Conservation (phyloP, 2,888 invertebrate species). For the Aethes cnicana region DNA sequence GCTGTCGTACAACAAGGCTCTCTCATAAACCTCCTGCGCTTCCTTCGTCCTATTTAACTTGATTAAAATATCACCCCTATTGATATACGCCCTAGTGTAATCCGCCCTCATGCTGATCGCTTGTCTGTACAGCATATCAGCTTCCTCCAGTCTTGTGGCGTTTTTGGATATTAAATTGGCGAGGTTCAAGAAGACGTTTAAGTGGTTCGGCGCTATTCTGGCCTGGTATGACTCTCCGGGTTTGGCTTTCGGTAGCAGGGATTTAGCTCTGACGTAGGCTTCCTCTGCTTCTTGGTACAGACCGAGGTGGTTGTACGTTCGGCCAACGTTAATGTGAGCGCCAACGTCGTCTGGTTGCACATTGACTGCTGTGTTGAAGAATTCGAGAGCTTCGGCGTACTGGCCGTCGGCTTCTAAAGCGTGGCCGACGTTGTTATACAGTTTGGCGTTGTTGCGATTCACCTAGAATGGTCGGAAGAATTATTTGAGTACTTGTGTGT, state of each 20-base stretch:
- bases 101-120: constrained; percentile 99
- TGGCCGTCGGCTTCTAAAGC: constrained; percentile 90
- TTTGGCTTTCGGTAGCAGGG: constrained; percentile 93
- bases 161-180: constrained; percentile 97
- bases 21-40: constrained; percentile 96
- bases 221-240: constrained; percentile 97
- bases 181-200: constrained; percentile 97
- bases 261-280: constrained; percentile 95
- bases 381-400: constrained; percentile 90
- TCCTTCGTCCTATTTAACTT: constrained; percentile 96
- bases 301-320: constrained; percentile 96
- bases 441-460: constrained; percentile 95
- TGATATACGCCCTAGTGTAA: constrained; percentile 97
- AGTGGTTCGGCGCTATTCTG: constrained; percentile 96
- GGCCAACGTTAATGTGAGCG: constrained; percentile 97
- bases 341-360: constrained; percentile 98
- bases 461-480: constrained; percentile 89
- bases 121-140: constrained; percentile 95
- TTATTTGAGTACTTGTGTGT: neutral
- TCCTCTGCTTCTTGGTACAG: constrained; percentile 90
- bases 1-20: constrained; percentile 95
- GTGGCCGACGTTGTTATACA: constrained; percentile 98
- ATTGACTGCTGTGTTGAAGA: constrained; percentile 95
- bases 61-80: constrained; percentile 97
- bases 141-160: constrained; percentile 94